Evolutionary conservation across 2,888 invertebrate species (phyloP), one percentile per base, ranked within the genome.

Genomic region (Dinocampus coccinellae): DNA sequence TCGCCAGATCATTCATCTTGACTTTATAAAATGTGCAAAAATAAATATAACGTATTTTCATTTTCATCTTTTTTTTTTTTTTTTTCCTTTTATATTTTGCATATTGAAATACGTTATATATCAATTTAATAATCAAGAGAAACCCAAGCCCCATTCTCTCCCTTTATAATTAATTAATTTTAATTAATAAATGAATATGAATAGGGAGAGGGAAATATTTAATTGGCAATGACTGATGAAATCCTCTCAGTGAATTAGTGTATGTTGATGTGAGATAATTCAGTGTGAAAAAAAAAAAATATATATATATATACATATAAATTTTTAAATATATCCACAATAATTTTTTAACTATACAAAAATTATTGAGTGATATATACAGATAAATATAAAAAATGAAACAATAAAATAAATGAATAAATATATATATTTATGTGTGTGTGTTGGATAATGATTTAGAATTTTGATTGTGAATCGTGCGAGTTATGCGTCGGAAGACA

Each of bases 361-460:
- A 39, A 13, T 39, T 4, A 3, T 39, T 13, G 13, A 9, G 9
- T 7, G 9, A 53, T 24, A 22, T 9, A 22, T 22, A 53, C 2
- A 22, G 10, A 53, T 2, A 1, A 20, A 53, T 4, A 10, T 16
- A 22, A 2, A 22, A 3, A 53, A n/a, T n/a, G n/a, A n/a, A n/a
- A n/a, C 22, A 53, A 55, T 55, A 66, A 55, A 66, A 66, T 29
- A 29, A 29, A 29, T n/a, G 7, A 29, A 29, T 29, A 29, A 29
- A 29, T 7, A 29, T 29, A 29, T 7, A 29, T 7, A 4, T 7
- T 29, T 29, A 29, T 4, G 29, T 4, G 39, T 66, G 57, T 24
- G 36, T 57, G 36, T 57, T 36, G 34, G 57, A 2, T 20, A 11
- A 42, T 20, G 67, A 67, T 58, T 29, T 29, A 58, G 20, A 22